Percentiles rank a stretch among this genome's conserved stretches.
Conservation (phyloP, 2,797 vertebrate species). For the Oophaga sylvatica region DNA sequence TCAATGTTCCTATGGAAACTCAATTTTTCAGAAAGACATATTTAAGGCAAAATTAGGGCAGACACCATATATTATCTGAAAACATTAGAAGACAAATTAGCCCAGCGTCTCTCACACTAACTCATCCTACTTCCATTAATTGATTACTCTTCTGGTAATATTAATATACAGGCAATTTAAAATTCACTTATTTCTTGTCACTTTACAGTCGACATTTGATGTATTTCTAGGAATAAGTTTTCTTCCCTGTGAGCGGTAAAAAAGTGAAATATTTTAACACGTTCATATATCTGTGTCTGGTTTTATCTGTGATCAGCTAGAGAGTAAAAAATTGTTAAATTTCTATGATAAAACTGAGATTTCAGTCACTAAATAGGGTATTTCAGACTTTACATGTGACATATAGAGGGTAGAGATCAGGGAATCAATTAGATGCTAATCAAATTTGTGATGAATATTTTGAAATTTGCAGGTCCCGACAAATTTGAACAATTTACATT, state of each 20-base stretch:
- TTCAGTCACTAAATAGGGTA: background rate
- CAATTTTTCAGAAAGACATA: slow-evolving; percentile 37
- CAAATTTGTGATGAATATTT: no score
- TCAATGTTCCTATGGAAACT: slow-evolving; percentile 46
- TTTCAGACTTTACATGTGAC: no score
- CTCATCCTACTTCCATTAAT: slow-evolving; percentile 32
- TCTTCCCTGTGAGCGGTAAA: background rate
- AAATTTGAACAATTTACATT: no score
- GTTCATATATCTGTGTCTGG: background rate
- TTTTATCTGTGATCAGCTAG: background rate
- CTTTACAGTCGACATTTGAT: background rate
- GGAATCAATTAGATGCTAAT: no score
- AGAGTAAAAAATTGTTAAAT: background rate
- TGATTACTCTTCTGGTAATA: background rate
- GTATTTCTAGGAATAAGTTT: background rate
- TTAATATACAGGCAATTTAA: slow-evolving; percentile 15
- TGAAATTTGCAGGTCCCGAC: no score
- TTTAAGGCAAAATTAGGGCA: slow-evolving; percentile 49
- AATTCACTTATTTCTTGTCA: slow-evolving; percentile 2
- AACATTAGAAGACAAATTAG: slow-evolving; percentile 46
- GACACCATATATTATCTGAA: slow-evolving; percentile 28
- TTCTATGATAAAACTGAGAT: background rate
- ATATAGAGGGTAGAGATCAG: no score
- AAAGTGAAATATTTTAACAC: background rate
- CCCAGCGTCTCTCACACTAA: background rate